Evolutionary conservation across 2,888 invertebrate species (phyloP).

Genomic region (Heliothis peltigera): DNA sequence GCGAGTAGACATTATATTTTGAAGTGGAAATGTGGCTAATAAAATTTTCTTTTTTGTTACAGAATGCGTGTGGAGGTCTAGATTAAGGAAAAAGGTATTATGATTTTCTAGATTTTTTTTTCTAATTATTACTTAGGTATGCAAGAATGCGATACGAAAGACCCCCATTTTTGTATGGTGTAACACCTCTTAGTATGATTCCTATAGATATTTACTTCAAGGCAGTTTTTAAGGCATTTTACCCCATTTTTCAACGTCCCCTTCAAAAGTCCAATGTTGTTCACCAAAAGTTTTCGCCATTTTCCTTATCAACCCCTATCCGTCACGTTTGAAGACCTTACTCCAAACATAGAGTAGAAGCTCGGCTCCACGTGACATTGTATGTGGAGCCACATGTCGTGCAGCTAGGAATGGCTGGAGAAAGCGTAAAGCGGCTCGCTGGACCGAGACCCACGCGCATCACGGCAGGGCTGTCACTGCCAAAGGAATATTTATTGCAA

Average conservation of each 20-base stretch:
- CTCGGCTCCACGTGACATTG: conserved; percentile 45
- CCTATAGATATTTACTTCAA: no score
- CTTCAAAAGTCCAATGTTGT: no score
- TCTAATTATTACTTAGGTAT: no score
- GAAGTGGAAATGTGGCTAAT: not conserved
- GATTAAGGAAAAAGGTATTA: conserved; percentile 48
- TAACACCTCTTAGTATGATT: no score
- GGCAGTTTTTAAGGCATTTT: no score
- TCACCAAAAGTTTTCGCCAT: no score
- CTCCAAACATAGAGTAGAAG: conserved; percentile 1
- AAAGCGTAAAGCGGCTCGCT: conserved; percentile 78
- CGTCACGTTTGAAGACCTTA: not conserved
- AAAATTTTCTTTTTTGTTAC: conserved; percentile 60
- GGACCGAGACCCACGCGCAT: conserved; percentile 76
- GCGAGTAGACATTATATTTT: not conserved
- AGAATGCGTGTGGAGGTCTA: conserved; percentile 58
- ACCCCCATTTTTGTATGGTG: no score
- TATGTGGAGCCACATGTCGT: conserved; percentile 64
- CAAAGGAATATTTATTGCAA: conserved; percentile 20
- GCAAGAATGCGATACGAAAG: no score
- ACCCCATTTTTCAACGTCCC: no score
- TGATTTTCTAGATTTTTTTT: not conserved
- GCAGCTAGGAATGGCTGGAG: conserved; percentile 74
- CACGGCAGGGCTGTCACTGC: conserved; percentile 63
- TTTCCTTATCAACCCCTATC: no score